Evolutionary conservation across 2,113 vertebrate genomes (phyloP).

Genomic region (Formicarius rufipectus): DNA sequence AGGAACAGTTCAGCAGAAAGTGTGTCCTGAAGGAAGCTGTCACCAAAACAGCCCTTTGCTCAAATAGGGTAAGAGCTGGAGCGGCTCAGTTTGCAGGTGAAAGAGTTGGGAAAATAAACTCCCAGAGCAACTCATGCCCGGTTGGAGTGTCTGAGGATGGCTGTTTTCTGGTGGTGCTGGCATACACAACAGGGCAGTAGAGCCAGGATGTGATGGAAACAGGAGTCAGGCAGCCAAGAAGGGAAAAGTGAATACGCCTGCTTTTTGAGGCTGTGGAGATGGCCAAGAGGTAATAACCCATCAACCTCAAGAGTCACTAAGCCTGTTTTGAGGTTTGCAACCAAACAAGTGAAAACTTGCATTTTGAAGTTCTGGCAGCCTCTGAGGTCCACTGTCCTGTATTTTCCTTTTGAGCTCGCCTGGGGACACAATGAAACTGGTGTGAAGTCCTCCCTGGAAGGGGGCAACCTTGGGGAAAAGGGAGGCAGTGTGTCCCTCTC

Average conservation of each 20-base stretch:
- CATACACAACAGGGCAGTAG: neutral
- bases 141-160: neutral
- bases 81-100: neutral
- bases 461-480: neutral
- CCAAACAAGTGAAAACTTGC: neutral
- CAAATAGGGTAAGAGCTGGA: neutral
- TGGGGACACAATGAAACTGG: neutral
- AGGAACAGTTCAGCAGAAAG: neutral
- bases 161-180: neutral
- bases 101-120: accelerated
- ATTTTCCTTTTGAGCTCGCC: neutral
- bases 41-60: neutral
- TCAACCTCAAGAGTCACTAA: neutral
- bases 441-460: neutral
- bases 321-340: neutral
- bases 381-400: neutral
- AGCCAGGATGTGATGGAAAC: neutral
- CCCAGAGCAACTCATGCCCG: neutral
- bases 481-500: accelerated
- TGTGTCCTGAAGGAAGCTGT: neutral
- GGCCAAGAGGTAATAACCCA: neutral
- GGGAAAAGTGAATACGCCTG: neutral
- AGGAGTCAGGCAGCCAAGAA: neutral
- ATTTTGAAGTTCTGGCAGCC: neutral
- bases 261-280: neutral